phyloP scores from a whole-genome alignment of 2,113 vertebrate genomes.

The Cranoglanis bouderius region DNA sequence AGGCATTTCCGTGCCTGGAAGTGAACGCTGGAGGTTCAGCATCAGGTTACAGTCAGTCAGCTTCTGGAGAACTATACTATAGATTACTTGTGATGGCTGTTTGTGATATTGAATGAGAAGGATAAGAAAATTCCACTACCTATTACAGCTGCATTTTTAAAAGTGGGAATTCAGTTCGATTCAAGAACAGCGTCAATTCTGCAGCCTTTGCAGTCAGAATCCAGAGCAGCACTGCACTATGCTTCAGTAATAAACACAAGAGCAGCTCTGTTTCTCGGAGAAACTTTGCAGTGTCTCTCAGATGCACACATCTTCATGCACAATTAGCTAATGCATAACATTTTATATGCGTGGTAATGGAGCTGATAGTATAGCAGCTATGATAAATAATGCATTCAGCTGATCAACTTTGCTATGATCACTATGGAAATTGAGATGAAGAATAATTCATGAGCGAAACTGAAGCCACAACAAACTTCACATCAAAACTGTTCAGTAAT shows the following conservation, averaged over 20 bases:
- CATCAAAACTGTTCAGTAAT: too few relatives aligned
- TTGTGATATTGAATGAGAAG: not conserved
- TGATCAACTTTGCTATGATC: not conserved
- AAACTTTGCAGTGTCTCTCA: not conserved
- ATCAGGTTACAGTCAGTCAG: not conserved
- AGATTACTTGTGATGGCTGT: not conserved
- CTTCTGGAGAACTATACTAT: not conserved
- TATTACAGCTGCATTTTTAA: not conserved
- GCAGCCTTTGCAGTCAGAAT: not conserved
- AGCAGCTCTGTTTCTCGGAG: not conserved
- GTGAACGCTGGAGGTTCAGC: not conserved
- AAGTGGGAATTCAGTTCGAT: not conserved
- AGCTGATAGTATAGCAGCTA: not conserved
- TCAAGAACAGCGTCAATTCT: not conserved
- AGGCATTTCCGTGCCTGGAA: not conserved
- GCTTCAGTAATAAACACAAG: not conserved
- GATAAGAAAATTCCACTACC: not conserved
- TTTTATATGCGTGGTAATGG: conserved; percentile 9
- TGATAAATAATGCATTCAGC: conserved; percentile 5
- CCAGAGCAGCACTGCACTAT: not conserved
- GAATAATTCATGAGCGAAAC: not conserved
- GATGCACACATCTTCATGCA: not conserved
- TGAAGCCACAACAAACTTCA: not conserved
- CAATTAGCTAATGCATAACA: conserved; percentile 2
- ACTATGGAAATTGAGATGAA: not conserved